phyloP scores from a whole-genome alignment of 1,140 invertebrate genomes.

The Heliconius melpomene region DNA sequence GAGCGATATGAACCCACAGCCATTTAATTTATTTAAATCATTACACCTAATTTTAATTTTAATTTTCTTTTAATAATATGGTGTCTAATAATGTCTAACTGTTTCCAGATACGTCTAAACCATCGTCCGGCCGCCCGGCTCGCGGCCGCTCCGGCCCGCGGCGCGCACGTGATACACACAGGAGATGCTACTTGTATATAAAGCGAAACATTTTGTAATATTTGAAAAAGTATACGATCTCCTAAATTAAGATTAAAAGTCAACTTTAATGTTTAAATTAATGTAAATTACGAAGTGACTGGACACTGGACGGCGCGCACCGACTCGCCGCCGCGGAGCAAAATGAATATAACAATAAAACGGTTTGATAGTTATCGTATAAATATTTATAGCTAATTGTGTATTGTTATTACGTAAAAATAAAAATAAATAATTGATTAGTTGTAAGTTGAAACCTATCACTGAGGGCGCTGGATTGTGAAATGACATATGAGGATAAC shows the following conservation, averaged over 20 bases:
- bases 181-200: constrained; percentile 78
- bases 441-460: constrained; percentile 78
- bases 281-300: constrained; percentile 74
- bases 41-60: too few species aligned
- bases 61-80: too few species aligned
- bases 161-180: constrained; percentile 60
- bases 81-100: too few species aligned
- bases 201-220: constrained; percentile 79
- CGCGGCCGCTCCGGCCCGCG: constrained; percentile 36
- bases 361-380: constrained; percentile 79
- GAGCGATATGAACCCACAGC: too few species aligned
- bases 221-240: constrained; percentile 82
- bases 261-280: constrained; percentile 77
- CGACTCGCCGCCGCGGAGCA: background rate
- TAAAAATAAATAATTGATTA: constrained; percentile 79
- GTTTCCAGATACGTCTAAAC: constrained; percentile 69
- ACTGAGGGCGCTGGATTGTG: constrained; percentile 65
- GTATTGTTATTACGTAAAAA: constrained; percentile 80
- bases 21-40: too few species aligned
- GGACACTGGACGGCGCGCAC: constrained; percentile 50
- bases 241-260: constrained; percentile 81
- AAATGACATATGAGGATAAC: constrained; percentile 36
- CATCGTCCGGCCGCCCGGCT: constrained; percentile 47
- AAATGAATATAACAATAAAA: constrained; percentile 73
- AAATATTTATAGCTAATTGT: constrained; percentile 82